A percentile compares a stretch with the other conserved stretches of the same genome.
Evolutionary conservation across 1,140 invertebrate genomes (phyloP).

Genomic region (Orussus abietinus): DNA sequence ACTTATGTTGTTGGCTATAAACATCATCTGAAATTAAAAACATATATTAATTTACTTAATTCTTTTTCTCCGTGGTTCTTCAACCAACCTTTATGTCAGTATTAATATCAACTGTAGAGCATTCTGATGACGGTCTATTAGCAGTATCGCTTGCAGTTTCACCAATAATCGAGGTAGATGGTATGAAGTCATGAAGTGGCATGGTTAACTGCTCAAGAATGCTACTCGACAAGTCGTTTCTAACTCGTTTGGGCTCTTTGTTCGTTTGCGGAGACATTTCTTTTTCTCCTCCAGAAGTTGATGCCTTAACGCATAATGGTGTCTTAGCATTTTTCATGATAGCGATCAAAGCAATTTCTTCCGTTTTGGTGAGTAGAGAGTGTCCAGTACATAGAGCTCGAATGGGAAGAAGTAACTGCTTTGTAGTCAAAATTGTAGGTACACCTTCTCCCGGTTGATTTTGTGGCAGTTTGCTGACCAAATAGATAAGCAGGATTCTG

Average conservation of each 20-base stretch:
- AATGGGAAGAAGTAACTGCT: conserved; percentile 59
- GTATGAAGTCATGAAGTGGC: conserved; percentile 57
- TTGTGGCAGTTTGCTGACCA: conserved; percentile 54
- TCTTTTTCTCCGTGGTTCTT: conserved; percentile 7
- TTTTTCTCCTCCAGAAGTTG: conserved; percentile 53
- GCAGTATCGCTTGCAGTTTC: conserved; percentile 30
- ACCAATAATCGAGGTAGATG: conserved; percentile 18
- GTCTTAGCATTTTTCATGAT: conserved; percentile 67
- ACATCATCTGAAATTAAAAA: conserved; percentile 45
- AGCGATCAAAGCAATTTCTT: conserved; percentile 61
- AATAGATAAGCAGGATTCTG: conserved; percentile 57
- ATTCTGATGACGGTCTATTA: conserved; percentile 32
- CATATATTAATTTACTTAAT: background rate
- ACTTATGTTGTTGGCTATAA: conserved; percentile 53
- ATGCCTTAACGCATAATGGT: conserved; percentile 57
- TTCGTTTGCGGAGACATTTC: conserved; percentile 53
- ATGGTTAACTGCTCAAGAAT: conserved; percentile 66
- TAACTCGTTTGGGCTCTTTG: conserved; percentile 56
- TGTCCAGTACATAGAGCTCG: conserved; percentile 60
- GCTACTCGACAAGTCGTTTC: conserved; percentile 61
- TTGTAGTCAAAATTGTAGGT: conserved; percentile 49
- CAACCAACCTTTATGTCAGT: conserved; percentile 42
- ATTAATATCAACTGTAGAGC: conserved; percentile 25
- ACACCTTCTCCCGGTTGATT: conserved; percentile 32
- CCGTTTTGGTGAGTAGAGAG: conserved; percentile 54